phyloP scores from a whole-genome alignment of 2,797 vertebrate genomes.

The Oreortyx pictus region DNA sequence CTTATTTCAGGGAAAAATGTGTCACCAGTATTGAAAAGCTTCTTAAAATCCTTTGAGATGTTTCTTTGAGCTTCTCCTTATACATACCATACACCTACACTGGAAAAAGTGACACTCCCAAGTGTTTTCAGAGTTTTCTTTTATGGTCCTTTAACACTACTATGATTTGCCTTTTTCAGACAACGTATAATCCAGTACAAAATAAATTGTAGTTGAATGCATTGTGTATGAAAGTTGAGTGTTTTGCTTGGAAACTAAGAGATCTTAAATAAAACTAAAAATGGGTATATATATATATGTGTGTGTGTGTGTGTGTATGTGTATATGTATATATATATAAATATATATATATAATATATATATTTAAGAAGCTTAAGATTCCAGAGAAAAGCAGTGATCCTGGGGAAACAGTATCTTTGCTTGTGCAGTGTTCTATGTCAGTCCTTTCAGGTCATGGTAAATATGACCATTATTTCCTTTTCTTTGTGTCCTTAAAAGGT shows the following conservation, averaged over 20 bases:
- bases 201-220: neutral
- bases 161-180: slow-evolving; percentile 3
- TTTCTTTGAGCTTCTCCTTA: slow-evolving; percentile 76
- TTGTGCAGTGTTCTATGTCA: neutral
- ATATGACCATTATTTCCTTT: neutral
- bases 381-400: neutral
- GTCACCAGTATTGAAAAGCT: slow-evolving; percentile 77
- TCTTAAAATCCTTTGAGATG: slow-evolving; percentile 79
- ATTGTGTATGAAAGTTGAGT: neutral
- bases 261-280: slow-evolving; percentile 21
- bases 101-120: slow-evolving; percentile 90
- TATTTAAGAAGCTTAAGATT: slow-evolving; percentile 1
- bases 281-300: neutral
- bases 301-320: no score
- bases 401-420: neutral
- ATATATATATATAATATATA: neutral
- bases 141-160: slow-evolving; percentile 19
- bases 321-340: no score
- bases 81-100: slow-evolving; percentile 89
- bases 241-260: neutral
- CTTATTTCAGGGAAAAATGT: slow-evolving; percentile 85
- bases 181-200: neutral
- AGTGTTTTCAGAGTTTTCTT: slow-evolving; percentile 69
- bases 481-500: neutral
- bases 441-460: neutral